Conservation (phyloP, 2,113 vertebrate genomes). For the Illadopsis cleaveri region DNA sequence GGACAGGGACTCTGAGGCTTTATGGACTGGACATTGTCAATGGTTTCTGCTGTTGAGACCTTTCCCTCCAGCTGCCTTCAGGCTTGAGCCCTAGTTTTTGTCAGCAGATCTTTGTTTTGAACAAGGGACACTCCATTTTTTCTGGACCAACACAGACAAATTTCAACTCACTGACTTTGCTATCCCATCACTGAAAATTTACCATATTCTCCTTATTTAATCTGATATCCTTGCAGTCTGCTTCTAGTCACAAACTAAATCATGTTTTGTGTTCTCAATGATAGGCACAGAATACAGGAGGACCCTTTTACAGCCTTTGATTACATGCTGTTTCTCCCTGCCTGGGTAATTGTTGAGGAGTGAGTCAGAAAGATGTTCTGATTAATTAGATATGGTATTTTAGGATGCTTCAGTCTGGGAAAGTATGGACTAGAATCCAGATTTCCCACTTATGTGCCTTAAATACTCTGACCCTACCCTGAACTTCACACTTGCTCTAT, state of each 20-base stretch:
- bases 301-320: conserved; percentile 60
- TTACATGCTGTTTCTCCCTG: conserved; percentile 65
- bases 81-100: not conserved
- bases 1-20: not conserved
- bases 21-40: too few relatives aligned
- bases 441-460: conserved; percentile 67
- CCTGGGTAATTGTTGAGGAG: conserved; percentile 67
- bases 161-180: not conserved
- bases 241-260: conserved; percentile 39
- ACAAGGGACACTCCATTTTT: not conserved
- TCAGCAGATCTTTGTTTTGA: not conserved
- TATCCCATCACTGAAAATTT: not conserved
- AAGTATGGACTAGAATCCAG: conserved; percentile 66
- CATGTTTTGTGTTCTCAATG: conserved; percentile 39
- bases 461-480: conserved; percentile 30
- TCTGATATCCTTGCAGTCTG: not conserved
- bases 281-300: not conserved
- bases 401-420: conserved; percentile 45
- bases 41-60: not conserved
- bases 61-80: not conserved
- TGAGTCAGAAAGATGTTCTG: conserved; percentile 64
- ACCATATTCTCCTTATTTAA: not conserved
- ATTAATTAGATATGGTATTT: conserved; percentile 75
- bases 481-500: conserved; percentile 25
- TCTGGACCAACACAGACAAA: not conserved